A percentile compares a stretch with the other conserved stretches of the same genome.
Evolutionary conservation across 2,888 invertebrate species (phyloP).

Genomic region (Diplolepis rosae): DNA sequence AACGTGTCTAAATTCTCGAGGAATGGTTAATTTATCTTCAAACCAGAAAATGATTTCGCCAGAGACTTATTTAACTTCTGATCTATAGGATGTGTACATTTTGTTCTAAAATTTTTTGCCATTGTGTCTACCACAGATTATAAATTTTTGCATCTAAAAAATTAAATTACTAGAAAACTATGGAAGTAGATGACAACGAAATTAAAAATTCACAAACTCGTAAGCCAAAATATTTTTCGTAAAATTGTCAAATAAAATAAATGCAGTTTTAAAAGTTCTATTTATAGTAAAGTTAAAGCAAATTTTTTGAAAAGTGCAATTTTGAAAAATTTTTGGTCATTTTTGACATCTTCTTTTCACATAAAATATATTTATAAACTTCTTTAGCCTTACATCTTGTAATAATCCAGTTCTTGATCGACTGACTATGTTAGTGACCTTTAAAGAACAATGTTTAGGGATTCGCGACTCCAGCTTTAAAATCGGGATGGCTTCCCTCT

Average conservation of each 20-base stretch:
- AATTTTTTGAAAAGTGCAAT: no score
- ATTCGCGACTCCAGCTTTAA: constrained; percentile 44
- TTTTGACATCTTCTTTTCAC: background rate
- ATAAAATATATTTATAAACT: background rate
- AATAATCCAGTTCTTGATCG: background rate
- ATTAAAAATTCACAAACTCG: no score
- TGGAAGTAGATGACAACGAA: no score
- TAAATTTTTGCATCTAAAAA: no score
- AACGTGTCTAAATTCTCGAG: background rate
- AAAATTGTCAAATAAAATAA: no score
- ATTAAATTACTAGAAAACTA: no score
- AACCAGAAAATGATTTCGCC: background rate
- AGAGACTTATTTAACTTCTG: background rate
- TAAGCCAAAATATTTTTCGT: no score
- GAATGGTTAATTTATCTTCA: background rate
- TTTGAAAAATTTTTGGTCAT: background rate
- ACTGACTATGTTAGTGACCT: constrained; percentile 34
- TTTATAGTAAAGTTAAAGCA: no score
- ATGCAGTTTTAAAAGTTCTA: no score
- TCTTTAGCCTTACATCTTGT: background rate
- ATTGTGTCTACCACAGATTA: no score
- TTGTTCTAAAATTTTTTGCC: no score
- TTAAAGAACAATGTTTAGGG: constrained; percentile 42
- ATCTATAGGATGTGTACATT: no score
- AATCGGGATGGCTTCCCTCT: constrained; percentile 54